phyloP scores from a whole-genome alignment of 2,888 invertebrate species.

The Euphydryas editha region DNA sequence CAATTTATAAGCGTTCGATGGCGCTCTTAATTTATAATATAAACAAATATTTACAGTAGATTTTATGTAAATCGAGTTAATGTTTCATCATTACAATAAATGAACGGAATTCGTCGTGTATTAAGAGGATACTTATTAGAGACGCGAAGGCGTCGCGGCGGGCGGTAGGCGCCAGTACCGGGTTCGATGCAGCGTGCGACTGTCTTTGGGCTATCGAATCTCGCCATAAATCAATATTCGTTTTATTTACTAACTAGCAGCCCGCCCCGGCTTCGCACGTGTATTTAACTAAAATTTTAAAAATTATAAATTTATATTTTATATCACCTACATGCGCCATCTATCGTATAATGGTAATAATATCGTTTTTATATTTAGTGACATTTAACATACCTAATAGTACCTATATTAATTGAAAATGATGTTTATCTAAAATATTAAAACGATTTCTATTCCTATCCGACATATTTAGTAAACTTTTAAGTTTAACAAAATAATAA shows the following conservation, averaged over 20 bases:
- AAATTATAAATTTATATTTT: too few species aligned
- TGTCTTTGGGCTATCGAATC: slow-evolving; percentile 19
- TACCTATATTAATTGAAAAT: too few species aligned
- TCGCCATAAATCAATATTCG: slow-evolving; percentile 33
- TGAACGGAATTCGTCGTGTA: slow-evolving; percentile 21
- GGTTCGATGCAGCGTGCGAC: slow-evolving; percentile 36
- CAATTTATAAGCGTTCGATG: neutral
- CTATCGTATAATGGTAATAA: too few species aligned
- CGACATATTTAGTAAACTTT: too few species aligned
- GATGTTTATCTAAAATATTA: too few species aligned
- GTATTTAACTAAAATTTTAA: too few species aligned
- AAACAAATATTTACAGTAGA: slow-evolving; percentile 20
- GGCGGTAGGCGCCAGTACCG: slow-evolving; percentile 51
- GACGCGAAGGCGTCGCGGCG: slow-evolving; percentile 43
- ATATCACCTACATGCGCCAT: too few species aligned
- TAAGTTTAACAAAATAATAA: too few species aligned
- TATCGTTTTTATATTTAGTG: too few species aligned
- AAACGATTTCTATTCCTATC: too few species aligned
- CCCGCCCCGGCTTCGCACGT: too few species aligned
- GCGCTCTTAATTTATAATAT: slow-evolving; percentile 5
- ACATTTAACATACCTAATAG: too few species aligned
- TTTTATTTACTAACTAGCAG: slow-evolving; percentile 27
- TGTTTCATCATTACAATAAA: slow-evolving; percentile 23
- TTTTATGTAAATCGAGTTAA: slow-evolving; percentile 21
- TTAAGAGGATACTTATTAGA: slow-evolving; percentile 29